Conservation (phyloP, 2,113 vertebrate genomes). For the Speoplatyrhinus poulsoni region DNA sequence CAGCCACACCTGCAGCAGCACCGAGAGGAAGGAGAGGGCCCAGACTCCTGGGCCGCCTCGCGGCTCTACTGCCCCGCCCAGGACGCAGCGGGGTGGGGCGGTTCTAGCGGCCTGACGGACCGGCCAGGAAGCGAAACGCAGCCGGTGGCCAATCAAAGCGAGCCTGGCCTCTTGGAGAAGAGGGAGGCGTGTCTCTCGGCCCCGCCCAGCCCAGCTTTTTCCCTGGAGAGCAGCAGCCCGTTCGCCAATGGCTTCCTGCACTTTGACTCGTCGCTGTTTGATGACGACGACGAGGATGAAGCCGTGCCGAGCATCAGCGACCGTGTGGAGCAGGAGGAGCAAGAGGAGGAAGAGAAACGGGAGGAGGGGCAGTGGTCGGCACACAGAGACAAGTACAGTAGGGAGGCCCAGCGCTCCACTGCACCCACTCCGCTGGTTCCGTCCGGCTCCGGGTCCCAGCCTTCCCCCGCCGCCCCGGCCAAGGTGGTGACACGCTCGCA, state of each 20-base stretch:
- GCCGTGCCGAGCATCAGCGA: background rate
- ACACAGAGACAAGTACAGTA: too few species aligned
- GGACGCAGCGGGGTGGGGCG: conserved; percentile 27
- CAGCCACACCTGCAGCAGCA: conserved; percentile 68
- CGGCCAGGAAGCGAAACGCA: conserved; percentile 22
- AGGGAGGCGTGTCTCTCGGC: conserved; percentile 59
- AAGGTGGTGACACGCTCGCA: conserved; percentile 63
- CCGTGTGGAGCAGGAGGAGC: too few species aligned
- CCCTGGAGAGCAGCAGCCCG: conserved; percentile 74
- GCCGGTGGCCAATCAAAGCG: conserved; percentile 9
- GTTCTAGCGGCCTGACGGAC: conserved; percentile 2
- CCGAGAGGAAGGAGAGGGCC: conserved; percentile 32
- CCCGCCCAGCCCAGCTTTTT: conserved; percentile 76
- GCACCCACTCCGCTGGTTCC: background rate
- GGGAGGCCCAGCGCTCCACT: too few species aligned
- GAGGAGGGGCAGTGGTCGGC: too few species aligned
- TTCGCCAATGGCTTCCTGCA: conserved; percentile 76
- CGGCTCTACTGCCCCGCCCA: conserved; percentile 22
- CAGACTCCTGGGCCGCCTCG: conserved; percentile 13
- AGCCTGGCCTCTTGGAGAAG: conserved; percentile 31
- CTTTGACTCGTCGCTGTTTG: conserved; percentile 79
- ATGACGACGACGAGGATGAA: conserved; percentile 66
- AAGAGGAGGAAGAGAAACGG: too few species aligned
- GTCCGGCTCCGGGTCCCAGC: conserved; percentile 18
- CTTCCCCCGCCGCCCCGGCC: background rate